Base-by-base conservation (phyloP, 2,113 vertebrate genomes). In the Eclectus roratus region DNA sequence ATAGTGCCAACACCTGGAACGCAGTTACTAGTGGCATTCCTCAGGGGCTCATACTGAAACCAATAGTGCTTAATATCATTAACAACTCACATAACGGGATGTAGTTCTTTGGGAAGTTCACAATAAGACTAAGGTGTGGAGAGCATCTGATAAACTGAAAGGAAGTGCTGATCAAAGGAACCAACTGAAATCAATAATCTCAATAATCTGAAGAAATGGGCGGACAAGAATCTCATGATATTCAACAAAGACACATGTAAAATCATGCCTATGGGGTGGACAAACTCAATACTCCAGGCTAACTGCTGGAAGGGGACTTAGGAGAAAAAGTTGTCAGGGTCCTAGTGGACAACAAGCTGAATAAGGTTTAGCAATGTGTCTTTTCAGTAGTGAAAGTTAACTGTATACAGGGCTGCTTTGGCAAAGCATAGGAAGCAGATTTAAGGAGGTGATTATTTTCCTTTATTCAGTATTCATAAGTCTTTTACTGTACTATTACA, bases 241-340 rank as follows among this genome's bases (percentile, higher is more conserved):
- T 81, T 77, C 20, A 56, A 20, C 3, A n/a, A 52, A 24, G 15
- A 4, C 21, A 28, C 6, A n/a, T 37, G 16, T 2, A 6, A 41
- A 61, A 12, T 69, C 46, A 28, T 33, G 4, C 23, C 23, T 10
- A 1, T 25, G 15, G 28, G 35, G 17, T 31, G 7, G 29, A 52
- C 0, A 5, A 88, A 28, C 8, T 46, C 18, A 70, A 1, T 27
- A 33, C 5, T 64, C 7, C 13, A 6, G 4, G 20, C 4, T 73
- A 28, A 58, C 20, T 69, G 7, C 47, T 78, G 17, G 19, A 55
- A 82, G 65, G 25, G 7, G 41, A 61, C 29, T 69, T 73, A 0
- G 4, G 85, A 70, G 13, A 52, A 55, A 60, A 80, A 4, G 11
- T 60, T 77, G 17, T 15, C 13, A 44, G 24, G 5, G 15, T 70